Base-by-base conservation (phyloP, 2,888 invertebrate genomes). In the Rhingia rostrata region DNA sequence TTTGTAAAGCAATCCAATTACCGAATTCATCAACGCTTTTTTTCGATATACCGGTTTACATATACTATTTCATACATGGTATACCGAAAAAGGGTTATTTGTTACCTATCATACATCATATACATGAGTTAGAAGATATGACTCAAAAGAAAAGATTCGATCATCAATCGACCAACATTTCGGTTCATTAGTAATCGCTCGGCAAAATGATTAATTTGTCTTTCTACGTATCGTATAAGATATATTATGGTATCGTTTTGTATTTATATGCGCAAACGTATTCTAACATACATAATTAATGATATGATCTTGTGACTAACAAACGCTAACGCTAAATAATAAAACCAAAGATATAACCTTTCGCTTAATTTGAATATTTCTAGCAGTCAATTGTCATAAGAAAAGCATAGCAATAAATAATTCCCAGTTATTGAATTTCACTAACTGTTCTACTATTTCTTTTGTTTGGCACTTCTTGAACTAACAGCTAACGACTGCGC, bases 391-490 rank as follows among this genome's bases (percentile, higher is more conserved):
- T 45, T 60, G 43, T 43, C 43, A 43, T 14, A 33, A 14, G 9
- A 45, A 58, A 41, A n/a, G 10, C n/a, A n/a, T 41, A 6, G 7
- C 30, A 58, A 51, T 51, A n/a, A 33, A 51, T 51, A n/a, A 51
- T 12, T 60, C 7, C 32, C 5, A 33, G 4, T 43, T 60, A 41
- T 12, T 22, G 35, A 10, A 47, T 61, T 47, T 60, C 61, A 43
- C 12, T 63, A 32, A 54, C 43, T 54, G 35, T 63, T 63, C 30
- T 45, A 60, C 70, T 70, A 47, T 60, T 60, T 70, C 69, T 60
- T 60, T 60, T 60, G 14, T 14, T 51, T 70, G 14, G 33, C 49
- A 51, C 53, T 54, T 63, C 12, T 54, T 12, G 53, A 37, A 63
- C 51, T 61, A 53, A 63, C 45, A 45, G 63, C 35, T 61, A 41